Base-by-base conservation (phyloP, 2,113 vertebrate genomes). In the Sebastes fasciatus region DNA sequence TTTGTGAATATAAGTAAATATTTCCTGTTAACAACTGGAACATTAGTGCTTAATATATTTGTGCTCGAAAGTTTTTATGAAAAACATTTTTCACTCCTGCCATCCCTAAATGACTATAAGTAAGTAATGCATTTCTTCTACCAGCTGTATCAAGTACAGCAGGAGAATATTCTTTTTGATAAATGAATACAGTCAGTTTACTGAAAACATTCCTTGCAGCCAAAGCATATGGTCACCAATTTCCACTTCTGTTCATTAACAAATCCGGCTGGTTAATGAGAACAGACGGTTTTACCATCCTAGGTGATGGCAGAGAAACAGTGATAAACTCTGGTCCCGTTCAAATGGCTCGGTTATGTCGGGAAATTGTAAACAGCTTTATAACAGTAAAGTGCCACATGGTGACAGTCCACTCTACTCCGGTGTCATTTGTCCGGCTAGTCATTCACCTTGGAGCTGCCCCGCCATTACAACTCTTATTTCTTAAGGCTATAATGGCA, bases 381-480 rank as follows among this genome's bases (percentile, higher is more conserved):
- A 66, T 54, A 64, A 57, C 57, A 71, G 40, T 23, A 48, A 26
- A 49, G 76, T 74, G 55, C 6, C 45, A 52, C 63, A 58, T 45
- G 40, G 57, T 8, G 43, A 80, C 64, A 51, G 51, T 65, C 46
- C 46, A 21, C 55, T 72, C n/a, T 70, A 70, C 26, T 65, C 26
- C 13, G 1, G 21, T 34, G 23, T 82, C 61, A 70, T 79, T 85
- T 77, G 71, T 81, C 68, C 64, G 61, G 19, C 65, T 60, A 57
- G 79, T 86, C 73, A 74, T 65, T 86, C 83, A 80, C 80, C 77
- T 77, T 83, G 67, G 63, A 17, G 13, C 63, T 61, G 54, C 21
- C 58, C 77, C 1, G 3, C 64, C 64, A 89, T 86, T 74, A 78
- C 52, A 11, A 61, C 70, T 51, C 60, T 72, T 51, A 70, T 77